Conservation (phyloP, 53 echinoderm and acorn worm genomes). For the Arbacia lixula region DNA sequence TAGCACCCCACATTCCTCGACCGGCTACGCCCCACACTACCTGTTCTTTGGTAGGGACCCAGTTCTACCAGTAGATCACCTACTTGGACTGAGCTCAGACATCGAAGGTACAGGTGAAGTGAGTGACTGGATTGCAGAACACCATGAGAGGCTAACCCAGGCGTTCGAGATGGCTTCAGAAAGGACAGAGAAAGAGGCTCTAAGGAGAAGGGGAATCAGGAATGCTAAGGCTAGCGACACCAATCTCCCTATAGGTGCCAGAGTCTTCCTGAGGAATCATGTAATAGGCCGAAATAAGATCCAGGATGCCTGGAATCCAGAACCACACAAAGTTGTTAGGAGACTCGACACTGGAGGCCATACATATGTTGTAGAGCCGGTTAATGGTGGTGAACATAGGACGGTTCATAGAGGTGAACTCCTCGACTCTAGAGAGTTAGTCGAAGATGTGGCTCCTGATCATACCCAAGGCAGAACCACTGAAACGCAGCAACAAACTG, state of each 20-base stretch:
- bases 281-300: slow-evolving; percentile 56
- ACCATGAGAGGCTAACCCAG: slow-evolving; percentile 34
- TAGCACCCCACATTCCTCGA: slow-evolving; percentile 63
- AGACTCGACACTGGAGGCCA: slow-evolving; percentile 55
- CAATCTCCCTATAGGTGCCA: slow-evolving; percentile 44
- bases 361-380: slow-evolving; percentile 21
- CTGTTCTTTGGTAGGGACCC: slow-evolving; percentile 65
- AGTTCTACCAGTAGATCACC: slow-evolving; percentile 34
- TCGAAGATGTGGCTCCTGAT: no score
- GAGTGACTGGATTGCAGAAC: slow-evolving; percentile 43
- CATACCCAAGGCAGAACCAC: no score
- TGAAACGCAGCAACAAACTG: no score
- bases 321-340: slow-evolving; percentile 42
- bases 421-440: no score
- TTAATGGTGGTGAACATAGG: slow-evolving; percentile 46
- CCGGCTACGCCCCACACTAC: slow-evolving; percentile 67
- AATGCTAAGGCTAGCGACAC: slow-evolving; percentile 11
- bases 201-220: slow-evolving; percentile 17
- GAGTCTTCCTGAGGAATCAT: slow-evolving; percentile 50
- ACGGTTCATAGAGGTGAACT: no score
- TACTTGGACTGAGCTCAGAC: background rate
- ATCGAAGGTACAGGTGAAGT: background rate
- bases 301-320: slow-evolving; percentile 48
- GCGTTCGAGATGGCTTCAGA: slow-evolving; percentile 55
- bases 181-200: slow-evolving; percentile 48